phyloP scores from a whole-genome alignment of 2,113 vertebrate genomes.

The Gymnobelideus leadbeateri region DNA sequence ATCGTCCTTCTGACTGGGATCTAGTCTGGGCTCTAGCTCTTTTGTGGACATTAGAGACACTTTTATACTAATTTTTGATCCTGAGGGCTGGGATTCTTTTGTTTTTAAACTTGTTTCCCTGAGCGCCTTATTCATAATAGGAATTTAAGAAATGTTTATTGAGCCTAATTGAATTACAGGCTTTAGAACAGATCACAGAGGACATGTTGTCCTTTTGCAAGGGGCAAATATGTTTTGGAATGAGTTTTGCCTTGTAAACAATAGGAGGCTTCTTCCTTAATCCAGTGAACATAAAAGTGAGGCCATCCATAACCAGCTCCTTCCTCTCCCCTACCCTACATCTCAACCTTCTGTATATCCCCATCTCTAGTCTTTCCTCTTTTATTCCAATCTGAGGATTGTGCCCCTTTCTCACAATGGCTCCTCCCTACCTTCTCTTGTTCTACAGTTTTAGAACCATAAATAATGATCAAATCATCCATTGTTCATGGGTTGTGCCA shows the following conservation, averaged over 20 bases:
- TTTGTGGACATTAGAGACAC: not conserved
- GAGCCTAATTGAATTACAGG: not conserved
- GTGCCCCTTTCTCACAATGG: not conserved
- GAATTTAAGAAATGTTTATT: not conserved
- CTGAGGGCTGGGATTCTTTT: not conserved
- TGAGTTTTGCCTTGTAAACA: not conserved
- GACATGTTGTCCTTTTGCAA: not conserved
- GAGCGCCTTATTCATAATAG: not conserved
- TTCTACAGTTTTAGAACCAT: too few relatives aligned
- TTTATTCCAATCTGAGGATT: not conserved
- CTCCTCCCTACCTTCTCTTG: not conserved
- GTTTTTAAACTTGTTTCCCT: not conserved
- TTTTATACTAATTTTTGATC: not conserved
- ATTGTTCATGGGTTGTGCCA: too few relatives aligned
- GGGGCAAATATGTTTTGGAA: not conserved
- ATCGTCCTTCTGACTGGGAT: not conserved
- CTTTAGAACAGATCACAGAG: not conserved
- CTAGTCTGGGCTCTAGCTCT: not conserved
- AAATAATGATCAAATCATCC: too few relatives aligned
- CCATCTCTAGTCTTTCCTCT: not conserved
- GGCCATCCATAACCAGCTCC: not conserved
- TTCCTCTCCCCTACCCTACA: not conserved
- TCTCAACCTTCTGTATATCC: not conserved
- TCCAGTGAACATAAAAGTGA: not conserved
- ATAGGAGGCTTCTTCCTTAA: not conserved